Evolutionary conservation across 2,797 vertebrate genomes (phyloP), one percentile per base, ranked within the genome.

Genomic region (Naso thynnoides): DNA sequence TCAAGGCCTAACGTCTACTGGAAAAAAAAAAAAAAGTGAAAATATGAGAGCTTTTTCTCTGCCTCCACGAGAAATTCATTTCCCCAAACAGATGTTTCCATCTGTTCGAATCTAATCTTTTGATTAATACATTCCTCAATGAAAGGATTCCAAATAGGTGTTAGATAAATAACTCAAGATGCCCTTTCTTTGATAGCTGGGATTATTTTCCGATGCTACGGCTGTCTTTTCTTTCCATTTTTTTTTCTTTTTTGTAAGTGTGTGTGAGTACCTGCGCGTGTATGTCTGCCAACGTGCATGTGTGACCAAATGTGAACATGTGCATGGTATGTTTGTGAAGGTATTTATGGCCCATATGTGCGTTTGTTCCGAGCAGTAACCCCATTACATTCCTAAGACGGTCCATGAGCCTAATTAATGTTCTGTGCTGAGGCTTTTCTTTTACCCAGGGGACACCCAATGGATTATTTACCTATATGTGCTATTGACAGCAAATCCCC

Each of bases 401-500:
- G 87, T 93, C 91, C 91, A 88, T 63, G 90, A 93, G 92, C 87
- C 92, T 93, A 94, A 95, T 95, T 94, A 94, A 92, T 92, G 87
- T 88, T 93, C 87, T 93, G 90, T 89, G 90, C 85, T 19, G 48
- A 84, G 84, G 84, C 83, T 93, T 93, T 92, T 82, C 81, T 78
- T 83, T 86, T 72, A 85, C 94, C 83, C 88, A 68, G 60, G 91
- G 88, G 90, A 92, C 83, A 79, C 83, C 77, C 87, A 73, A 91
- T 91, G 90, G 91, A 94, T 94, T 93, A 94, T 94, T 93, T 93
- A 91, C 86, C 90, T 91, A 89, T 91, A 93, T 91, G 88, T 90
- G 83, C 90, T 89, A 90, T 89, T 88, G 91, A 89, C 90, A 90
- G 64, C 83, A 78, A 85, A 82, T 88, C 82, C 78, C 70, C 65